Evolutionary conservation across 1,140 invertebrate genomes (phyloP).

Genomic region (Drosophila equinoxialis): DNA sequence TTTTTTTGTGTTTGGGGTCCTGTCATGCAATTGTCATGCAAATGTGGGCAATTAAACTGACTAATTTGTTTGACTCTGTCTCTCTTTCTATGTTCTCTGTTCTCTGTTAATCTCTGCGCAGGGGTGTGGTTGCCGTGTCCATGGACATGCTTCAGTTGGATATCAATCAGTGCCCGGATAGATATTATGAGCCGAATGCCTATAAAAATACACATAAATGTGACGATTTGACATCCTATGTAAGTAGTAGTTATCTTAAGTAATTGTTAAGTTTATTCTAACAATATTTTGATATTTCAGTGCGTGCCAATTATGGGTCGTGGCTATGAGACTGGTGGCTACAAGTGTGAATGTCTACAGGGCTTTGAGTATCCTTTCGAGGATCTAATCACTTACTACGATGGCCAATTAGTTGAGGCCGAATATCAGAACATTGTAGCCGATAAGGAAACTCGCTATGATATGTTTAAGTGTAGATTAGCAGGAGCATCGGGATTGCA

Average conservation of each 20-base stretch:
- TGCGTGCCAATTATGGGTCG: slow-evolving; percentile 96
- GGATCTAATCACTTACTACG: slow-evolving; percentile 96
- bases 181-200: slow-evolving; percentile 94
- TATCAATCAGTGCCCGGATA: slow-evolving; percentile 97
- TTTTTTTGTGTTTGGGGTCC: not conserved
- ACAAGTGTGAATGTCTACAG: slow-evolving; percentile 99
- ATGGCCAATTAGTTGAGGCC: slow-evolving; percentile 97
- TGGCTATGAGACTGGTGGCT: slow-evolving; percentile 96
- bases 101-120: slow-evolving; percentile 80
- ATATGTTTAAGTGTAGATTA: slow-evolving; percentile 95
- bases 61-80: slow-evolving; percentile 69
- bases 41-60: slow-evolving; percentile 71
- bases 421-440: slow-evolving; percentile 94
- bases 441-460: slow-evolving; percentile 91
- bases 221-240: slow-evolving; percentile 94
- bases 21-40: slow-evolving; percentile 60
- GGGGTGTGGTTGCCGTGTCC: slow-evolving; percentile 96
- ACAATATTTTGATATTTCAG: slow-evolving; percentile 85
- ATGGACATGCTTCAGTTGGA: slow-evolving; percentile 95
- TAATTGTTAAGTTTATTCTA: not conserved
- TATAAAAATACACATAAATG: slow-evolving; percentile 98
- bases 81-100: too few relatives aligned
- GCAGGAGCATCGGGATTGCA: slow-evolving; percentile 89
- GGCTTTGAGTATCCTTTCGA: slow-evolving; percentile 99
- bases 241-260: slow-evolving; percentile 85